Base-by-base conservation (phyloP, 2,888 invertebrate genomes). In the Caenorhabditis becei region DNA sequence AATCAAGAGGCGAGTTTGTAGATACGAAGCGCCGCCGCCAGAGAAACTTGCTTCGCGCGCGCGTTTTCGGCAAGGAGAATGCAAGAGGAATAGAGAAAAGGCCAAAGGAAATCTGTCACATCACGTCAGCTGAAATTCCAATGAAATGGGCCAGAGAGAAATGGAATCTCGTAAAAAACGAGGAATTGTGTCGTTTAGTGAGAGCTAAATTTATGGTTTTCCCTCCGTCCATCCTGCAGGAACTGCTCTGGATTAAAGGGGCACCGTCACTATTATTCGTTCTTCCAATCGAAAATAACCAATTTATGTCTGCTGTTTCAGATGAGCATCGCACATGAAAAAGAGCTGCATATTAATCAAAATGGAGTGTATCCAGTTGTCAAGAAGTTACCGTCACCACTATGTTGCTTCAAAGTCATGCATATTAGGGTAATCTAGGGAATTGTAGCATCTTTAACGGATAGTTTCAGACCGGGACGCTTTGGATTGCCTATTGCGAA, bases 401-500 rank as follows among this genome's bases (percentile, higher is more conserved):
- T 87, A 1, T 87, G 87, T 49, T 87, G 87, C 70, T 85, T 83
- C 32, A 59, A 69, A 69, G 71, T 85, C 14, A 87, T 87, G 86
- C 83, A 86, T 59, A 87, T 87, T 16, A 23, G 86, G 32, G 80
- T 80, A 54, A 66, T 10, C 28, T 7, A 41, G 32, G 23, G 28
- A n/a, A 18, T 41, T 41, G n/a, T n/a, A n/a, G n/a, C n/a, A n/a
- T n/a, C n/a, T n/a, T n/a, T n/a, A n/a, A n/a, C n/a, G n/a, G n/a
- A n/a, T n/a, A n/a, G n/a, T 71, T 83, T 41, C 66, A 87, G 87
- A 83, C 86, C 14, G 86, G 86, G 20, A 70, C 85, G 0, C 65
- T 80, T 16, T 87, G 87, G 86, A 83, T 87, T 26, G 87, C 86
- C 0, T 87, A 86, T 49, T 71, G 81, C 26, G 87, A 87, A 63